A percentile compares a stretch with the other conserved stretches of the same genome.
phyloP scores from a whole-genome alignment of 2,113 vertebrate genomes.

The Corynorhinus townsendii region DNA sequence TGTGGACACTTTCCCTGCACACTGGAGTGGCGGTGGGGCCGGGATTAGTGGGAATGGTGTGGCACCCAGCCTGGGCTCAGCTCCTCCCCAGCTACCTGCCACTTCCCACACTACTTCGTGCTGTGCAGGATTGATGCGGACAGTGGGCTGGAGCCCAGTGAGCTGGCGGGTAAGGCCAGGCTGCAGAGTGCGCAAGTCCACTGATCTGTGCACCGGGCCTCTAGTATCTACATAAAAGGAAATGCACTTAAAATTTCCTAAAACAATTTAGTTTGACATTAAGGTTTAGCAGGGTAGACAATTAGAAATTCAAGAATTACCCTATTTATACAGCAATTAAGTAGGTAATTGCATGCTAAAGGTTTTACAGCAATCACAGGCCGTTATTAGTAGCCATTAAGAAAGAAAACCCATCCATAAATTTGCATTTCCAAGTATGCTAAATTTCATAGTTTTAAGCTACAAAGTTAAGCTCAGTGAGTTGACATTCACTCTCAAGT shows the following conservation, averaged over 20 bases:
- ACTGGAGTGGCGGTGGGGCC: too few relatives aligned
- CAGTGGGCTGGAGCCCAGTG: too few relatives aligned
- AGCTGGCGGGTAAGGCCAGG: too few relatives aligned
- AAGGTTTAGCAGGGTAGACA: slow-evolving; percentile 16
- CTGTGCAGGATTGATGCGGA: too few relatives aligned
- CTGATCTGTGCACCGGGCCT: too few relatives aligned
- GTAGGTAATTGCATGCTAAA: slow-evolving; percentile 27
- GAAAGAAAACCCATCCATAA: background rate
- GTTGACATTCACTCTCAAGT: background rate
- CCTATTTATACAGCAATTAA: slow-evolving; percentile 22
- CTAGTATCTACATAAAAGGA: background rate
- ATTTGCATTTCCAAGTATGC: background rate
- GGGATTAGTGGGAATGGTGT: too few relatives aligned
- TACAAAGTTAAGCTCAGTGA: background rate
- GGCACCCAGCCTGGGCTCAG: too few relatives aligned
- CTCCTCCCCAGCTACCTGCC: too few relatives aligned
- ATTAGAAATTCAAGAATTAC: slow-evolving; percentile 36
- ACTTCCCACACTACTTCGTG: too few relatives aligned
- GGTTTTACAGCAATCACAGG: slow-evolving; percentile 4
- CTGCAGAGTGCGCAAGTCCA: too few relatives aligned
- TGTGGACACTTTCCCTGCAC: too few relatives aligned
- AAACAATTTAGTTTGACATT: slow-evolving; percentile 36
- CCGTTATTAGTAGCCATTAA: background rate
- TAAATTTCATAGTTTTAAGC: background rate
- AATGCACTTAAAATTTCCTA: slow-evolving; percentile 29